Base-by-base conservation (phyloP, 2,797 vertebrate species). In the Sarcoramphus papa region DNA sequence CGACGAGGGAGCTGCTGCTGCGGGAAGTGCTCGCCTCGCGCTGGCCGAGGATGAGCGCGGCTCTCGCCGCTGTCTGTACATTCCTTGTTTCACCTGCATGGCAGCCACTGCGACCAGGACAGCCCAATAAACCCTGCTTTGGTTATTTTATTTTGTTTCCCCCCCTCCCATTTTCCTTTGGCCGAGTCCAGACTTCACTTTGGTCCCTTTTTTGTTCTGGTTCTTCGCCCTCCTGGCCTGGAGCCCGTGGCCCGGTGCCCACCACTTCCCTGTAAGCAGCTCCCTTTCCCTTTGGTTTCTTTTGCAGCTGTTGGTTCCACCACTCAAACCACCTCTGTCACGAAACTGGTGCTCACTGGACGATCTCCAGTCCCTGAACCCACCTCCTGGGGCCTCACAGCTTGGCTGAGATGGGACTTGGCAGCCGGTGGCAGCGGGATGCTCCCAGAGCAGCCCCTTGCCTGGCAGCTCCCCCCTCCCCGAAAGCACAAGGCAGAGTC, bases 301-400 rank as follows among this genome's bases (percentile, higher is more conserved):
- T 90, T 96, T 91, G 84, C 74, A 92, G 88, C 92, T 86, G 50
- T 95, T 78, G 63, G 60, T 95, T 89, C 72, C 82, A 88, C 92
- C 56, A 79, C 75, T 88, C 92, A 91, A 48, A 88, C 85, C 84
- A 94, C 94, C 93, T 97, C 94, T 80, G 90, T 96, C 37, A 93
- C 8, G 4, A 94, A 94, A 96, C 93, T 96, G 97, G 97, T 97
- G 97, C 97, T 97, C 63, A 96, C 96, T 97, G 97, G 96, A 97
- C 8, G 2, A 95, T 72, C 81, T 97, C 97, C 95, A 95, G 95
- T 96, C 86, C 94, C 93, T 82, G 82, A 95, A 82, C 78, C 50
- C 85, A 83, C 68, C 72, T 93, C 65, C 35, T 14, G 51, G 54
- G 91, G 73, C 84, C 14, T 76, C 54, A 41, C 59, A 84, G 74